Percentiles rank a stretch among this genome's conserved stretches.
Conservation (phyloP, 2,113 vertebrate genomes). For the Gracilinanus agilis region DNA sequence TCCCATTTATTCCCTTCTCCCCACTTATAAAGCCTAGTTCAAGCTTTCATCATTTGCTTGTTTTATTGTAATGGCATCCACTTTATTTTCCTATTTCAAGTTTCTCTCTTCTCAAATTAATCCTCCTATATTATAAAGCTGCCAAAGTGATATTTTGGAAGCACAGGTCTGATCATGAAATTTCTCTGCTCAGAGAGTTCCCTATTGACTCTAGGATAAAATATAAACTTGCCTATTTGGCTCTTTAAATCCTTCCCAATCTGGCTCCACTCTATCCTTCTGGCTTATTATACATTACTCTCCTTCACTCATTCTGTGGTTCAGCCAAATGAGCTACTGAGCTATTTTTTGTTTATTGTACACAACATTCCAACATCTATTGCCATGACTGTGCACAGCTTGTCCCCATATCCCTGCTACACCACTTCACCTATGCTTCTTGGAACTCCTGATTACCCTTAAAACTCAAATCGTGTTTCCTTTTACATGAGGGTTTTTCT, state of each 20-base stretch:
- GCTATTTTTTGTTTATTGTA: neutral
- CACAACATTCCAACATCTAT: neutral
- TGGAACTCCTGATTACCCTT: neutral
- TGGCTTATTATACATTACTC: neutral
- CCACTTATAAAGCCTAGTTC: neutral
- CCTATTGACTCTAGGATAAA: neutral
- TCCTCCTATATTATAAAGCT: neutral
- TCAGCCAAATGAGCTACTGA: neutral
- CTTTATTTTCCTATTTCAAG: neutral
- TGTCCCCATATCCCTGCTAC: neutral
- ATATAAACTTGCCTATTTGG: neutral
- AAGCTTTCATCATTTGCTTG: neutral
- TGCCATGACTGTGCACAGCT: neutral
- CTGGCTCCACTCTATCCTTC: neutral
- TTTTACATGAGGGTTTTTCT: neutral
- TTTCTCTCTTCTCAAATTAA: neutral
- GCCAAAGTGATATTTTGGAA: neutral
- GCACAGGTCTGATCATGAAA: neutral
- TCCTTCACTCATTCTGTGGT: neutral
- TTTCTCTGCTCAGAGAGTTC: neutral
- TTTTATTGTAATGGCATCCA: neutral
- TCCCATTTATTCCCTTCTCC: neutral
- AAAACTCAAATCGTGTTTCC: neutral
- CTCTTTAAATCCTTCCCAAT: neutral
- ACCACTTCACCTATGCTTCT: neutral